Evolutionary conservation across 2,113 vertebrate species (phyloP), one percentile per base, ranked within the genome.

Genomic region (Epinephelus moara): DNA sequence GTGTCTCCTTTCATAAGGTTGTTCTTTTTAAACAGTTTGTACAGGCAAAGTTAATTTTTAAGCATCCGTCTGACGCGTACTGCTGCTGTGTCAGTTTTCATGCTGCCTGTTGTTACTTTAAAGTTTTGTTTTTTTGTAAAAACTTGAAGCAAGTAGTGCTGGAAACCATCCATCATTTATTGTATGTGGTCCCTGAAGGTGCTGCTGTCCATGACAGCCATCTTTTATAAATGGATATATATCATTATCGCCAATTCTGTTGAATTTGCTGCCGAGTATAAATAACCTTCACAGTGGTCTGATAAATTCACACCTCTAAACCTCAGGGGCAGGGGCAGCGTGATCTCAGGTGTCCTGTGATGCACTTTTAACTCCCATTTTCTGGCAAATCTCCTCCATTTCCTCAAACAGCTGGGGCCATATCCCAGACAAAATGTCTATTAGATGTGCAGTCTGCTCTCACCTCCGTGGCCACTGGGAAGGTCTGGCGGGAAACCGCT

Each of bases 391-490:
- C 42, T 45, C 42, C 9, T 45, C 42, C 3, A 18, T 60, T 10
- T 17, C 8, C 25, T 47, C 5, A 6, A 72, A 57, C 33, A 64
- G 4, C 33, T 55, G 30, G 11, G 68, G 11, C 40, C 25, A 14
- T 63, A 57, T 56, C 66, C 64, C 25, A 68, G 61, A 37, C 52
- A 52, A 62, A 42, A 52, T 40, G 55, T n/a, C 45, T 37, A 18
- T 52, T 19, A 7, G 13, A 70, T 27, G 12, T 59, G 9, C 55
- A 61, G 15, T 61, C 15, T 27, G 8, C 4, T 40, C 3, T 50
- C 30, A 52, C 14, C 57, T 42, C 42, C 2, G 4, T 10, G 23
- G 19, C 23, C 30, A 19, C 9, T 3, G 5, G 17, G 18, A 45
- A 50, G n/a, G 45, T 49, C 49, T 62, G n/a, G 27, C 30, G n/a